Evolutionary conservation across 2,797 vertebrate genomes (phyloP).

Genomic region (Corythornis leucogaster): DNA sequence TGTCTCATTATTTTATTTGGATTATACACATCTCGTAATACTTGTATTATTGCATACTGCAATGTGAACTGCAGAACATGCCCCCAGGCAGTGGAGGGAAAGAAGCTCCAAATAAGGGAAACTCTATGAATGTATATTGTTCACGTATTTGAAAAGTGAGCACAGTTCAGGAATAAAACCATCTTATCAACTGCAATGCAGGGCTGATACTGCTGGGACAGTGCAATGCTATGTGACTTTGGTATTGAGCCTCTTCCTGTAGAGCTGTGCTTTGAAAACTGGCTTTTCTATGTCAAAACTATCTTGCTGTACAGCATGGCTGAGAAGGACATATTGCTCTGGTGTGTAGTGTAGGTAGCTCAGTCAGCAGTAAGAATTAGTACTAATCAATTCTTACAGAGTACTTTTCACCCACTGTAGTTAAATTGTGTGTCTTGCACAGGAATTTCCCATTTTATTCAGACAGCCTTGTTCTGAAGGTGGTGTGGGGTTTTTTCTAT

Average conservation of each 20-base stretch:
- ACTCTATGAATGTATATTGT: neutral
- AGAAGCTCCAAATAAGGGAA: neutral
- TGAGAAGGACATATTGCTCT: neutral
- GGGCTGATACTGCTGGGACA: neutral
- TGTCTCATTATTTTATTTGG: neutral
- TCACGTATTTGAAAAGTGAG: neutral
- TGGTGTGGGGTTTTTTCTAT: neutral
- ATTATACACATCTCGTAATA: neutral
- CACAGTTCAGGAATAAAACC: neutral
- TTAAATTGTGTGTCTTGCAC: neutral
- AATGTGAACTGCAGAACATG: neutral
- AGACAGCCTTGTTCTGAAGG: neutral
- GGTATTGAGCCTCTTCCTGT: neutral
- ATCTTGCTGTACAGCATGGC: neutral
- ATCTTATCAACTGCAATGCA: neutral
- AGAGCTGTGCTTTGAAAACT: neutral
- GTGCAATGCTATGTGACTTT: neutral
- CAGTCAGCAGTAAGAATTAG: neutral
- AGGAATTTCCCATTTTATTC: neutral
- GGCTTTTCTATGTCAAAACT: neutral
- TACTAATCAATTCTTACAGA: neutral
- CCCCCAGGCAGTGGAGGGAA: neutral
- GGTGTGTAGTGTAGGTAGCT: neutral
- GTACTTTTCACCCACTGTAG: neutral
- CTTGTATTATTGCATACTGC: neutral